Percentiles rank a stretch among this genome's conserved stretches.
Conservation (phyloP, 2,797 vertebrate species). For the Phoxinus dragarum region DNA sequence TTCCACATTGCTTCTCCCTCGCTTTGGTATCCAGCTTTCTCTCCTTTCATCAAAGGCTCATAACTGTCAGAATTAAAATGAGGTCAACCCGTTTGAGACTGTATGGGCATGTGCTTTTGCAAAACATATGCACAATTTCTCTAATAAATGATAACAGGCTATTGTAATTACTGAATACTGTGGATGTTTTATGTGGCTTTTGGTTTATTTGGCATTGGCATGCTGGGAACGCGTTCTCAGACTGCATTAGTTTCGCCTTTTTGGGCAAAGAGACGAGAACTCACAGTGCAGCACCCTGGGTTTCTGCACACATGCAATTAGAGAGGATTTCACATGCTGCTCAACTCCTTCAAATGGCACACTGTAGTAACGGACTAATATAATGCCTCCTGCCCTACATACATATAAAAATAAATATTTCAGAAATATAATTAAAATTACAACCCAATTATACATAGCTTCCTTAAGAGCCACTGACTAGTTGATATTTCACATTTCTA, state of each 20-base stretch:
- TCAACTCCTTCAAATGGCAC: background rate
- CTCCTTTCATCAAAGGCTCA: constrained; percentile 24
- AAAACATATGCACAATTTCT: constrained; percentile 10
- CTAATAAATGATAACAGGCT: constrained; percentile 36
- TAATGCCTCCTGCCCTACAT: background rate
- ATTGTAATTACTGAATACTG: constrained; percentile 21
- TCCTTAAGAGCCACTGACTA: background rate
- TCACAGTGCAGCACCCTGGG: constrained; percentile 14
- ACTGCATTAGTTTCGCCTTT: constrained; percentile 43
- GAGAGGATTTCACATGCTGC: constrained; percentile 31
- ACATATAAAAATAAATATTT: background rate
- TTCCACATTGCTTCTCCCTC: constrained; percentile 28
- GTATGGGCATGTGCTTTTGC: constrained; percentile 5
- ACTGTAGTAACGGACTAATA: background rate
- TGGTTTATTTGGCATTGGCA: constrained; percentile 29
- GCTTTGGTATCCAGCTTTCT: constrained; percentile 30
- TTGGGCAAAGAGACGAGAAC: constrained; percentile 28
- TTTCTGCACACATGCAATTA: constrained; percentile 41
- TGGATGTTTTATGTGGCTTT: constrained; percentile 31
- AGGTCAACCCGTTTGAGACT: constrained; percentile 49
- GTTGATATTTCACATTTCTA: background rate
- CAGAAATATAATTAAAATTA: background rate
- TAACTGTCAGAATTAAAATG: constrained; percentile 40
- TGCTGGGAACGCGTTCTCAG: constrained; percentile 35
- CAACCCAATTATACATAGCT: no score